Evolutionary conservation across 2,888 invertebrate species (phyloP), one percentile per base, ranked within the genome.

Genomic region (Torymus aiolomorphi): DNA sequence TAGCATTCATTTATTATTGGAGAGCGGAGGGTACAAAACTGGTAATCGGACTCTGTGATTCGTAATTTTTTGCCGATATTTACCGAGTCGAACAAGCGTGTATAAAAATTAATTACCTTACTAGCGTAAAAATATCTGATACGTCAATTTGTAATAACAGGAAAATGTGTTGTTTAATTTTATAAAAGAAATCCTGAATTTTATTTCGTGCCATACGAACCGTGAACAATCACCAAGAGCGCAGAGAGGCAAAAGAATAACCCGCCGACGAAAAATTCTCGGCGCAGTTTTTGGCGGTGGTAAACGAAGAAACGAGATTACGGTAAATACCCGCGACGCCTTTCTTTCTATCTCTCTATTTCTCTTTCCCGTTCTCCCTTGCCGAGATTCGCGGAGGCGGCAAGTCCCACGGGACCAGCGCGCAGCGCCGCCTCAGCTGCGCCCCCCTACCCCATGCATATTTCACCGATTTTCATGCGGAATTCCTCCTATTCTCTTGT

Each of bases 401-500:
- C 42, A 42, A 42, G 67, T 73, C 78, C 61, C 73, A 20, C n/a
- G 78, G 59, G 78, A 59, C 31, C 83, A 83, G 84, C 84, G 84
- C 85, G 2, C 83, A 83, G 8, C 84, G 85, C 83, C 86, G 84
- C 83, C 8, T 24, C 56, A 42, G 52, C 67, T 24, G 61, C 63
- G 49, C 8, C 42, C 42, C 8, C 8, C 31, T 49, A 24, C 16
- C 31, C 85, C 86, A 86, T 86, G 88, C 88, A 89, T 88, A 89
- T 88, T 87, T 89, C 85, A 88, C 87, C 86, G 85, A 89, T 88
- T 88, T 88, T 88, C 86, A 87, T 86, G 42, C 42, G 86, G 86
- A 86, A 88, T 87, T 88, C 85, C 24, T 54, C 3, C 85, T 80
- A 79, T 69, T 83, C 81, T 67, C 70, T 65, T 52, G 13, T 66